phyloP scores from a whole-genome alignment of 2,888 invertebrate genomes.

The Amphipyra berbera region DNA sequence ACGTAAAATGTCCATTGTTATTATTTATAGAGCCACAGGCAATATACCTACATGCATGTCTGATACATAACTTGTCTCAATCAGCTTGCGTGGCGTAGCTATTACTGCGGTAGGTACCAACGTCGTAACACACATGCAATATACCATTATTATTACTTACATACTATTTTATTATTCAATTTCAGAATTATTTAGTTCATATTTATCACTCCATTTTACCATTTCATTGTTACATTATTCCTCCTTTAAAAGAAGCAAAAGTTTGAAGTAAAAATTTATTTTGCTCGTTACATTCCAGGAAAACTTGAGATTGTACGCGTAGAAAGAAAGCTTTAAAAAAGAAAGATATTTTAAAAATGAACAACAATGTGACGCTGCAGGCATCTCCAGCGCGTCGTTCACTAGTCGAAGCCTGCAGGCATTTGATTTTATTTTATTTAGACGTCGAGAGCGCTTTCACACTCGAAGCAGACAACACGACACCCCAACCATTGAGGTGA shows the following conservation, averaged over 20 bases:
- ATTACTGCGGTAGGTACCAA: too few relatives aligned
- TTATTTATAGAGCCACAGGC: too few relatives aligned
- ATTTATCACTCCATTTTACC: not conserved
- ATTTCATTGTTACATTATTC: constrained; percentile 7
- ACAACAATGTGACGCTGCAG: constrained; percentile 50
- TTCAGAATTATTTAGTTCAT: not conserved
- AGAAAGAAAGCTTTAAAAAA: constrained; percentile 15
- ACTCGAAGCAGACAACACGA: constrained; percentile 39
- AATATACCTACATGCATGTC: too few relatives aligned
- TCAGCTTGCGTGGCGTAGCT: too few relatives aligned
- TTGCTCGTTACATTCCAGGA: constrained; percentile 15
- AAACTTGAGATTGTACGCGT: constrained; percentile 19
- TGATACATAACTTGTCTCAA: too few relatives aligned
- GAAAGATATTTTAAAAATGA: constrained; percentile 37
- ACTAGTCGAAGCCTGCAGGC: constrained; percentile 49
- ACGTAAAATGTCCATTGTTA: too few relatives aligned
- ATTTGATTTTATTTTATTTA: constrained; percentile 67
- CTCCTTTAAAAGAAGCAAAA: not conserved
- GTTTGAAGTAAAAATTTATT: constrained; percentile 1
- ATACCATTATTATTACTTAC: too few relatives aligned
- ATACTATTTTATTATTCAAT: too few relatives aligned
- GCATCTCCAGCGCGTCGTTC: constrained; percentile 52
- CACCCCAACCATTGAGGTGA: constrained; percentile 21
- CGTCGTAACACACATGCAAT: too few relatives aligned
- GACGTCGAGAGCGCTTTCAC: constrained; percentile 55